phyloP scores from a whole-genome alignment of 2,113 vertebrate genomes.

The Pipra filicauda region DNA sequence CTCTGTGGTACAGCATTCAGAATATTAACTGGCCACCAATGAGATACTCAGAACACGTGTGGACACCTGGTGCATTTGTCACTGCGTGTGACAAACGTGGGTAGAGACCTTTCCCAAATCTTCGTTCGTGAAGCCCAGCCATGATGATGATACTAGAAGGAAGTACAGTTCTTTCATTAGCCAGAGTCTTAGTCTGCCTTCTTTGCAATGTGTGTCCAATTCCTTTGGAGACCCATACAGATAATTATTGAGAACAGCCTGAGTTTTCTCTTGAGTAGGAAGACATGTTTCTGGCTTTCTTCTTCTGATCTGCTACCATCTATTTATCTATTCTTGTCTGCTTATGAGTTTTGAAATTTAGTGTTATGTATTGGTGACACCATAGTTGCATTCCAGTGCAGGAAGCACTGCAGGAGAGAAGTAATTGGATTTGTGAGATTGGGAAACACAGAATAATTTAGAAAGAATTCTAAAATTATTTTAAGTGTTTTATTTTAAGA shows the following conservation, averaged over 20 bases:
- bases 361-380: background rate
- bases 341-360: background rate
- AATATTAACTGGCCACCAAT: background rate
- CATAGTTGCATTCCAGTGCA: background rate
- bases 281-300: slow-evolving; percentile 4
- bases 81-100: background rate
- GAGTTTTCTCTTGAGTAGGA: background rate
- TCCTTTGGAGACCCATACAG: background rate
- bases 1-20: background rate
- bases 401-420: background rate
- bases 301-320: slow-evolving; percentile 9
- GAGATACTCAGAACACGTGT: rapidly evolving
- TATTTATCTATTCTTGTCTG: background rate
- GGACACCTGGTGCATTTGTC: background rate
- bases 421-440: background rate
- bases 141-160: background rate
- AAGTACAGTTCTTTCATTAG: background rate
- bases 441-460: background rate
- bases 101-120: no score
- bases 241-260: slow-evolving; percentile 15
- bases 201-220: background rate
- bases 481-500: background rate
- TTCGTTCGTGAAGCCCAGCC: no score
- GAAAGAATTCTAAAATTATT: background rate
- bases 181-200: background rate